Evolutionary conservation across 1,140 invertebrate species (phyloP), one percentile per base, ranked within the genome.

Genomic region (Diorhabda sublineata): DNA sequence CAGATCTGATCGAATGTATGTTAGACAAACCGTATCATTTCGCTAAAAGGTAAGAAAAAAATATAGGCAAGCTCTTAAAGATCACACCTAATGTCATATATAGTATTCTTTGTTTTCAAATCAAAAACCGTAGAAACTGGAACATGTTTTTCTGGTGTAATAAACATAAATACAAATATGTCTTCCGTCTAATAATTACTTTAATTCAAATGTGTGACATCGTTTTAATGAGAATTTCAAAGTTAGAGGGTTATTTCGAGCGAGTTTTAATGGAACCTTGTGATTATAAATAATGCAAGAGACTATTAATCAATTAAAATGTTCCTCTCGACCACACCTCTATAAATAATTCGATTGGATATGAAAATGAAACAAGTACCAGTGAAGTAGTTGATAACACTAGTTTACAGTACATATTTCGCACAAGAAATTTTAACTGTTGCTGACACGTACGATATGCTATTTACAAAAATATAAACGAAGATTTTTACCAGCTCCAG

Each of bases 231-330:
- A 61, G 47, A 52, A 52, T 52, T 52, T 52, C 47, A 6, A 52
- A 52, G n/a, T 6, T 52, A n/a, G 6, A 52, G 47, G 47, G 47
- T 52, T 52, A 52, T 52, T 52, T 52, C 47, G 47, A 52, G 47
- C 47, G 47, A 8, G 42, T 61, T 61, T 61, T 61, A 61, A 61
- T 61, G 59, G 42, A 41, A 41, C n/a, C 26, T 7, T 42, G 59
- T 9, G 59, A 61, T 42, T 61, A 61, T 42, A 61, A 61, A 61
- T 61, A 61, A 61, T 61, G 42, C 42, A 42, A 43, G 3, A 61
- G 59, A 42, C 42, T 43, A 61, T 61, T 61, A 61, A 43, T 61
- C 26, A 61, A 61, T 42, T 52, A 42, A 61, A 61, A 61, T 61
- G 42, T 61, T 43, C 26, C 26, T 42, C 59, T 41, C 59, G 59